A percentile compares a stretch with the other conserved stretches of the same genome.
Conservation (phyloP, 2,797 vertebrate genomes). For the Gymnopithys bicolor region DNA sequence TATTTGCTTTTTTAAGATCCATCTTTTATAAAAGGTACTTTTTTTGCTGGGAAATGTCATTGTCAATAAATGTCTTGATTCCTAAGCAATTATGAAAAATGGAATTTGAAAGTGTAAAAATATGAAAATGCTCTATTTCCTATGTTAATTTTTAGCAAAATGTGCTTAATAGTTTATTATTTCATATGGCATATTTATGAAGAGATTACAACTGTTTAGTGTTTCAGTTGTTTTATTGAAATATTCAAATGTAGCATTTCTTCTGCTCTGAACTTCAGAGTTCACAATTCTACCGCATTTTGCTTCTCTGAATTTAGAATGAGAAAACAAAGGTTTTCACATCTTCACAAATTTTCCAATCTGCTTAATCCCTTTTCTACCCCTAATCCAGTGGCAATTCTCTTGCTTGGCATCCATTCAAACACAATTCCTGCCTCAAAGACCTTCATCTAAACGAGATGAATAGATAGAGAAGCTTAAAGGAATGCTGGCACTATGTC, state of each 20-base stretch:
- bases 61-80: background rate
- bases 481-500: background rate
- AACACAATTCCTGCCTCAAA: background rate
- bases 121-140: background rate
- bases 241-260: background rate
- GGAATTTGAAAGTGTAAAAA: background rate
- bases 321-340: background rate
- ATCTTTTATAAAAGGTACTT: background rate
- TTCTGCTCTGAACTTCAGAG: background rate
- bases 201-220: constrained; percentile 1
- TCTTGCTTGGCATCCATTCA: background rate
- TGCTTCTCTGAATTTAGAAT: background rate
- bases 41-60: background rate
- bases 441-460: background rate
- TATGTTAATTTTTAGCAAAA: no score
- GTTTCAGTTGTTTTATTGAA: background rate
- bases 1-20: background rate
- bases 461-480: background rate
- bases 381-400: background rate
- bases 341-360: background rate
- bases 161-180: no score
- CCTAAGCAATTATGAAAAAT: background rate
- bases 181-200: background rate
- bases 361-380: background rate
- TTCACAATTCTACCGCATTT: background rate